Conservation (phyloP, 2,888 invertebrate species). For the Machimus atricapillus region DNA sequence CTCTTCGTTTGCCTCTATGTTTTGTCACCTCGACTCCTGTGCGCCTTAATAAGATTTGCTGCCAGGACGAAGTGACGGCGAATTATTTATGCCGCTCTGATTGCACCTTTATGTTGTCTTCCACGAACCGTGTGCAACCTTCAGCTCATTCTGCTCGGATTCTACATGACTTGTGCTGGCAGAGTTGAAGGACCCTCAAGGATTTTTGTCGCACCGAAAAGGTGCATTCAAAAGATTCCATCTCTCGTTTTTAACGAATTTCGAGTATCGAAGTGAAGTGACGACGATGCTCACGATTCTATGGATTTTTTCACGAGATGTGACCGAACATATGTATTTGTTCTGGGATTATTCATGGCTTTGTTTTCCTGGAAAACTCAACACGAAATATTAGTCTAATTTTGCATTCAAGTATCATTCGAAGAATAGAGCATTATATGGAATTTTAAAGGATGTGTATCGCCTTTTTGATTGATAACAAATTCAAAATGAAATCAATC, state of each 20-base stretch:
- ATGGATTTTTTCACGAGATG: neutral
- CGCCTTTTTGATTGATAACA: no score
- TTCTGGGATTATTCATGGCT: neutral
- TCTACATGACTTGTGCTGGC: neutral
- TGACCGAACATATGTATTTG: neutral
- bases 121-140: neutral
- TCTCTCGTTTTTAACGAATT: neutral
- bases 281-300: neutral
- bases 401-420: neutral
- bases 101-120: constrained; percentile 27
- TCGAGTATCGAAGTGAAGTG: neutral
- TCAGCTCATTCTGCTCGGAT: neutral
- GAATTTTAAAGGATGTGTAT: neutral
- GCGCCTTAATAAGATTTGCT: constrained; percentile 11
- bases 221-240: neutral
- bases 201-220: neutral
- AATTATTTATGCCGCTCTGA: constrained; percentile 43
- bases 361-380: neutral
- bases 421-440: neutral
- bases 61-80: neutral
- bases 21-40: neutral
- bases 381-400: neutral
- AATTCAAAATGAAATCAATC: no score
- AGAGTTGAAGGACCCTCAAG: neutral
- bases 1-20: neutral